Conservation (phyloP, 2,888 invertebrate species). For the Dastarcus helophoroides region DNA sequence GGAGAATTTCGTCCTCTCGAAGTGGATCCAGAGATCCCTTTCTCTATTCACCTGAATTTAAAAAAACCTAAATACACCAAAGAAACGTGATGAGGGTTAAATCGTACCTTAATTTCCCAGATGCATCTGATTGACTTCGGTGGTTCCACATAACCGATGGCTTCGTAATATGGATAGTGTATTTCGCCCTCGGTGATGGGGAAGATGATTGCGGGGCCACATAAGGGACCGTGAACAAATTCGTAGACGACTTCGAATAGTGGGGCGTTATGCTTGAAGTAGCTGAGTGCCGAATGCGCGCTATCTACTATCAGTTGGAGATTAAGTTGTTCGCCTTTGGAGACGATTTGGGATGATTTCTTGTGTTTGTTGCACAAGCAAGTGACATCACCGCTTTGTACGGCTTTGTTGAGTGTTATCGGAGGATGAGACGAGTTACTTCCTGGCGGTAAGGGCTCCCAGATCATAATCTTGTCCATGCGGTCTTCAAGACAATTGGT, state of each 20-base stretch:
- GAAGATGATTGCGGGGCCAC: conserved; percentile 71
- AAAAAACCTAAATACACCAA: conserved; percentile 38
- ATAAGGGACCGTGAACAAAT: conserved; percentile 80
- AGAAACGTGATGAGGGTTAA: conserved; percentile 22
- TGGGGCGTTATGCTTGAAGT: conserved; percentile 76
- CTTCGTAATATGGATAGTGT: conserved; percentile 77
- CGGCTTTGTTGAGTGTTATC: conserved; percentile 44
- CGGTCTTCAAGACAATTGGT: conserved; percentile 79
- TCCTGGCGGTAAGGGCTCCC: conserved; percentile 52
- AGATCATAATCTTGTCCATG: conserved; percentile 70
- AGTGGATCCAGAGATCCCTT: conserved; percentile 75
- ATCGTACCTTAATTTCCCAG: conserved; percentile 46
- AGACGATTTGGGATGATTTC: conserved; percentile 48
- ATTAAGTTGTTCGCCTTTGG: conserved; percentile 69
- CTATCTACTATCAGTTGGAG: conserved; percentile 74
- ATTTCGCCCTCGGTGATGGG: conserved; percentile 76
- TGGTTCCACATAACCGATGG: conserved; percentile 55
- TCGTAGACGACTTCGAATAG: conserved; percentile 80
- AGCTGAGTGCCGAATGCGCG: conserved; percentile 73
- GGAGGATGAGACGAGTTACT: conserved; percentile 36
- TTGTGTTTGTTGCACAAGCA: conserved; percentile 60
- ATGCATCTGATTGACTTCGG: conserved; percentile 49
- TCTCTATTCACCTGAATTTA: conserved; percentile 73
- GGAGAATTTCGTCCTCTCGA: conserved; percentile 76
- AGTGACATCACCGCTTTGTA: conserved; percentile 57